Percentiles rank a stretch among this genome's conserved stretches.
These are phyloP conservation scores for Conistra vaccinii DNA, from an alignment of 2,888 invertebrate species.

Conservation along the genomic window DNA sequence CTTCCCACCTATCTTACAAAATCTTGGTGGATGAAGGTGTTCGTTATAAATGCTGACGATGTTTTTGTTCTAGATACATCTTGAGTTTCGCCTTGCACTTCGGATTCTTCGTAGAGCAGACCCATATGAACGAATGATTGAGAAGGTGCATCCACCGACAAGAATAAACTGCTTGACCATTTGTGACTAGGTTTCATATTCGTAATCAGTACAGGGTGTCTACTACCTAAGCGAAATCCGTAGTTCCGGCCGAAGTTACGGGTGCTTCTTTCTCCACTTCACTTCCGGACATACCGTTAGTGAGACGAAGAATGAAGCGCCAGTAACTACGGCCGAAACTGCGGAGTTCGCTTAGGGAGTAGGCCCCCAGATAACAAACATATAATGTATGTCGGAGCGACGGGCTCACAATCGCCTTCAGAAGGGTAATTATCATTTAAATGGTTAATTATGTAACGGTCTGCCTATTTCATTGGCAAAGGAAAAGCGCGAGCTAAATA, in stretches of 20 bases:
- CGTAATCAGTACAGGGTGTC: constrained; percentile 17
- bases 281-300: too few species aligned
- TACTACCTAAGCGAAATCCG: too few species aligned
- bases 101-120: constrained; percentile 62
- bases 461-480: too few species aligned
- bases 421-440: neutral
- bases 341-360: too few species aligned
- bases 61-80: constrained; percentile 10
- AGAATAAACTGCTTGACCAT: constrained; percentile 64
- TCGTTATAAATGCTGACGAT: constrained; percentile 31
- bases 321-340: too few species aligned
- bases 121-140: constrained; percentile 37
- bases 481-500: too few species aligned
- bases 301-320: too few species aligned
- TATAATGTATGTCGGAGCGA: neutral
- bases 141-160: constrained; percentile 67
- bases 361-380: neutral
- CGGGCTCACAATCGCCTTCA: neutral
- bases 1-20: too few species aligned
- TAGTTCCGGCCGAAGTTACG: too few species aligned
- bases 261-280: too few species aligned
- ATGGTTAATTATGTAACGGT: neutral
- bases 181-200: constrained; percentile 46
- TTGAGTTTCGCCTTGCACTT: constrained; percentile 59
- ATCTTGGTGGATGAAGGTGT: constrained; percentile 40